Evolutionary conservation across 2,888 invertebrate species (phyloP).

Genomic region (Eristalis intricaria): DNA sequence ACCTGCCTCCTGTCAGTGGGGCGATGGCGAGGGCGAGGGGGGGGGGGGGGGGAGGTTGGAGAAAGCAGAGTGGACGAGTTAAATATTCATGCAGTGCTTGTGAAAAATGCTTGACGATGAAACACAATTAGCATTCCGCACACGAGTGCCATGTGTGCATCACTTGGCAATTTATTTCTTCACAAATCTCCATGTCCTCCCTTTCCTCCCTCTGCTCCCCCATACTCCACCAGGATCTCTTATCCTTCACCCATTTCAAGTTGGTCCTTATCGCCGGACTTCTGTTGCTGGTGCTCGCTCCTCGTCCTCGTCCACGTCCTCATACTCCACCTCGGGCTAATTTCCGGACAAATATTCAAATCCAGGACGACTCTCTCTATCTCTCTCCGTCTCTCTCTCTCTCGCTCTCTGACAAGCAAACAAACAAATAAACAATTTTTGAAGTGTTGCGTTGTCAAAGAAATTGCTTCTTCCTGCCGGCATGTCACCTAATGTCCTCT

Average conservation of each 20-base stretch:
- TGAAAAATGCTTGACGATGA: conserved; percentile 7
- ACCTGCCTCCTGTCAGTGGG: not conserved
- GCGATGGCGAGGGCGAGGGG: too few relatives aligned
- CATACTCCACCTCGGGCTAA: conserved; percentile 37
- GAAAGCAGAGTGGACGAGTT: not conserved
- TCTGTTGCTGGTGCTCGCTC: not conserved
- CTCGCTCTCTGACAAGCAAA: conserved; percentile 33
- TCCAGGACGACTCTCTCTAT: conserved; percentile 54
- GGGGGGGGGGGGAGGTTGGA: not conserved
- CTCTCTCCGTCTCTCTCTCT: not conserved
- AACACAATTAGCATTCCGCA: conserved; percentile 48
- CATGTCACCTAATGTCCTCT: conserved; percentile 59
- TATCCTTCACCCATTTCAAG: conserved; percentile 63
- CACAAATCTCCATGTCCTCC: not conserved
- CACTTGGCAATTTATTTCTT: conserved; percentile 45
- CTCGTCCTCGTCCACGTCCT: not conserved
- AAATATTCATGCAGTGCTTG: conserved; percentile 40
- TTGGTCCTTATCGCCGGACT: conserved; percentile 2
- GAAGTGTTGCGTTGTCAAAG: conserved; percentile 72
- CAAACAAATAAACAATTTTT: conserved; percentile 60
- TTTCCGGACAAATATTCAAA: conserved; percentile 70
- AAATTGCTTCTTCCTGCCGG: conserved; percentile 70
- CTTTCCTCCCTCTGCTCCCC: too few relatives aligned
- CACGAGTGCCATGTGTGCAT: not conserved
- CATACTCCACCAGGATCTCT: too few relatives aligned